phyloP scores from a whole-genome alignment of 2,888 invertebrate species.

The Laothoe populi region DNA sequence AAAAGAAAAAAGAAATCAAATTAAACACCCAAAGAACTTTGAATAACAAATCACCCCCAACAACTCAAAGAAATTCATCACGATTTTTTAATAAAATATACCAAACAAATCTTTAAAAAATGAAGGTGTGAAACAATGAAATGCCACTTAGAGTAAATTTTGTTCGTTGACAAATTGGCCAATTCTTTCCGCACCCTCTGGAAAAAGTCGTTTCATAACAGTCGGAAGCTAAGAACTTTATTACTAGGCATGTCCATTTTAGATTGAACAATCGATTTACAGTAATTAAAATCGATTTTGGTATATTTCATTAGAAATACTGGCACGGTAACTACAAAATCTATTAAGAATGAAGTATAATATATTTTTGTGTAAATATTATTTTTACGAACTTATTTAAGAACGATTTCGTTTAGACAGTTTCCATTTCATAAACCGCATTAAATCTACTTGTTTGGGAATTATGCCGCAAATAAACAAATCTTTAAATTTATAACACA shows the following conservation, averaged over 20 bases:
- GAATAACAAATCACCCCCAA: slow-evolving; percentile 19
- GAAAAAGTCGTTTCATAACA: slow-evolving; percentile 72
- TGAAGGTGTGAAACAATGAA: slow-evolving; percentile 69
- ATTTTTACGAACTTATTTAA: no score
- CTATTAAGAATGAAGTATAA: no score
- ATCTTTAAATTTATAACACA: no score
- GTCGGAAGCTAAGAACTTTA: slow-evolving; percentile 37
- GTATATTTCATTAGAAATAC: no score
- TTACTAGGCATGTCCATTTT: slow-evolving; percentile 1
- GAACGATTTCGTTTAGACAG: no score
- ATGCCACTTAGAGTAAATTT: slow-evolving; percentile 68
- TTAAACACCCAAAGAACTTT: not conserved
- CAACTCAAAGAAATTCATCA: slow-evolving; percentile 5
- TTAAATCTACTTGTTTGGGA: no score
- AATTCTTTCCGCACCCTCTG: slow-evolving; percentile 65
- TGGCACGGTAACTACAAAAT: no score
- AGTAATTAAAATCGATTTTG: no score
- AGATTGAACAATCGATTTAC: not conserved
- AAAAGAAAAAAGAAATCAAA: not conserved
- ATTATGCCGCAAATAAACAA: no score
- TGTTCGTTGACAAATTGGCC: slow-evolving; percentile 76
- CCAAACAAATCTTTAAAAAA: slow-evolving; percentile 45
- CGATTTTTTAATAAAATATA: slow-evolving; percentile 20
- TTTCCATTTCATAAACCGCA: no score
- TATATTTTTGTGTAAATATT: no score